Conservation (phyloP, 1,140 invertebrate species). For the Oncopeltus fasciatus region DNA sequence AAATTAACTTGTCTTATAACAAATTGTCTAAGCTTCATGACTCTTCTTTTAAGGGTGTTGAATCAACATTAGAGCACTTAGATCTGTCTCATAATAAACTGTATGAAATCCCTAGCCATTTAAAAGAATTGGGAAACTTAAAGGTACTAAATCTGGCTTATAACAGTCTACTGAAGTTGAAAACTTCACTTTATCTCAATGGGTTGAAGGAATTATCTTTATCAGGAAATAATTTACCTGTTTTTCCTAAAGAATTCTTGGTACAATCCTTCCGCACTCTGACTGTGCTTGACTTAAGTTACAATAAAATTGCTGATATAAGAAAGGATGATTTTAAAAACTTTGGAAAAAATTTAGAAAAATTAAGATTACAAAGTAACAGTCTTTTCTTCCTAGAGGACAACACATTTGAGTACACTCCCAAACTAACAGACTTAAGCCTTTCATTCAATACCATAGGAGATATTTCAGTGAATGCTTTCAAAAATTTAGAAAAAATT, state of each 20-base stretch:
- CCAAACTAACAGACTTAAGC: constrained; percentile 64
- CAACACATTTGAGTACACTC: constrained; percentile 51
- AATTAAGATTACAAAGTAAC: constrained; percentile 29
- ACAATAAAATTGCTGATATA: constrained; percentile 66
- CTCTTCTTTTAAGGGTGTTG: constrained; percentile 51
- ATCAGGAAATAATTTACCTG: constrained; percentile 59
- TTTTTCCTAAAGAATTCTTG: constrained; percentile 51
- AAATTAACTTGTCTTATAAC: constrained; percentile 66
- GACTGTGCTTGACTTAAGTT: constrained; percentile 68
- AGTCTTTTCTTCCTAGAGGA: constrained; percentile 55
- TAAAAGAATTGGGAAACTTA: constrained; percentile 44
- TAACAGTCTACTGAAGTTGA: constrained; percentile 49
- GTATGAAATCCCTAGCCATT: constrained; percentile 45
- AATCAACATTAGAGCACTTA: constrained; percentile 59
- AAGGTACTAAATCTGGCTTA: constrained; percentile 68
- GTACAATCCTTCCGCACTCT: constrained; percentile 50
- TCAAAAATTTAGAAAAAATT: constrained; percentile 53
- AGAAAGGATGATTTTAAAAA: constrained; percentile 52
- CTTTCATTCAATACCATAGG: constrained; percentile 74
- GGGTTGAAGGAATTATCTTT: constrained; percentile 57
- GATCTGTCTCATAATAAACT: constrained; percentile 71
- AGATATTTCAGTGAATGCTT: constrained; percentile 58
- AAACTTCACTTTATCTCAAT: constrained; percentile 38
- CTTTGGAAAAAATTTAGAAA: constrained; percentile 39
- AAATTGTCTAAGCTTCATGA: constrained; percentile 48